These are phyloP conservation scores for Hylaeus volcanicus DNA, from an alignment of 1,140 invertebrate species.

Conservation along the genomic window DNA sequence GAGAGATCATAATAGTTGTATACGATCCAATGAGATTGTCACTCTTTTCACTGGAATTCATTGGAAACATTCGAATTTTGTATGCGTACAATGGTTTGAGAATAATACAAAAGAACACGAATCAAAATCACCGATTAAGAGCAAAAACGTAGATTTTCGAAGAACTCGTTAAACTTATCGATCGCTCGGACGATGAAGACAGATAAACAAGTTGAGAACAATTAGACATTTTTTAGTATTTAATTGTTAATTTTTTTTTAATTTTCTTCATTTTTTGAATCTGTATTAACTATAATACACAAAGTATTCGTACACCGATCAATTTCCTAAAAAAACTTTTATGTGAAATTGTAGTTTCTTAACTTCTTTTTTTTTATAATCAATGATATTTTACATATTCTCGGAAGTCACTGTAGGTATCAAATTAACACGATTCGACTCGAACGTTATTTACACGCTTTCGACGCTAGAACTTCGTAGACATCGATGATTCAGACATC, in stretches of 20 bases:
- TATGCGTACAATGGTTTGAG: background rate
- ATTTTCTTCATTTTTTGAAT: too few relatives aligned
- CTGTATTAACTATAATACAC: too few relatives aligned
- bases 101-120: slow-evolving; percentile 34
- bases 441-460: background rate
- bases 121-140: slow-evolving; percentile 12
- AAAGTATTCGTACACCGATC: background rate
- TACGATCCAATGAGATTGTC: too few relatives aligned
- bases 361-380: too few relatives aligned
- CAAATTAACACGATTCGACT: background rate
- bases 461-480: background rate
- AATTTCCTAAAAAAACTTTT: background rate
- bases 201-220: background rate
- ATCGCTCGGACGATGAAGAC: background rate
- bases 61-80: too few relatives aligned
- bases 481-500: background rate
- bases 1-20: too few relatives aligned
- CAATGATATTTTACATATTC: too few relatives aligned
- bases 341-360: too few relatives aligned
- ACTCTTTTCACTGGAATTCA: too few relatives aligned
- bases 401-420: too few relatives aligned
- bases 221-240: background rate
- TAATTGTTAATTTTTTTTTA: background rate
- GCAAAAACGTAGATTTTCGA: background rate
- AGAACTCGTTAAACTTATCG: background rate